Evolutionary conservation across 1,140 invertebrate genomes (phyloP), one percentile per base, ranked within the genome.

Genomic region (Drosophila busckii): DNA sequence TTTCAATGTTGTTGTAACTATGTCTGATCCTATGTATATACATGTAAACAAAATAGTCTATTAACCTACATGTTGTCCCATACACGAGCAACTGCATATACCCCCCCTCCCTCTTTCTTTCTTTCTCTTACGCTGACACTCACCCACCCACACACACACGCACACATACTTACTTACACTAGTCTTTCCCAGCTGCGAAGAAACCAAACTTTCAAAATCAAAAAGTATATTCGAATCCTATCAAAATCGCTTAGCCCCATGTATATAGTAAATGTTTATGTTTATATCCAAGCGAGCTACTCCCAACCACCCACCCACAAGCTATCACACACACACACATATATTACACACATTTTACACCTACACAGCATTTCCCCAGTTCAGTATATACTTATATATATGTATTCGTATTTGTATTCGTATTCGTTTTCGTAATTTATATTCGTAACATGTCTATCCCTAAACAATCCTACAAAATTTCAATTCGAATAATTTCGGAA

Each of bases 1-100:
- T 68, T 64, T 80, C 62, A 68, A 63, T 78, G 71, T 80, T 78
- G 73, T 78, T 78, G 73, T 78, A 60, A 23, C 17, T 55, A 20
- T 42, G 10, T 40, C 25, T 55, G 12, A 5, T 19, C 32, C 53
- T 10, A 38, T 23, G 19, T 32, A 15, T 29, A 26, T 34, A 45
- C 8, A 23, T 15, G 29, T 13, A 16, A 41, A 7, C 15, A 15
- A 46, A 55, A n/a, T n/a, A n/a, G n/a, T n/a, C n/a, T n/a, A n/a
- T n/a, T n/a, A n/a, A n/a, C n/a, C n/a, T n/a, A n/a, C n/a, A n/a
- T n/a, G n/a, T n/a, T n/a, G n/a, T n/a, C n/a, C n/a, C n/a, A n/a
- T n/a, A n/a, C n/a, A n/a, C n/a, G n/a, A n/a, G n/a, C n/a, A n/a
- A n/a, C n/a, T n/a, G n/a, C n/a, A n/a, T n/a, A n/a, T n/a, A n/a